Base-by-base conservation (phyloP, 2,113 vertebrate genomes). In the Melanerpes aurifrons region DNA sequence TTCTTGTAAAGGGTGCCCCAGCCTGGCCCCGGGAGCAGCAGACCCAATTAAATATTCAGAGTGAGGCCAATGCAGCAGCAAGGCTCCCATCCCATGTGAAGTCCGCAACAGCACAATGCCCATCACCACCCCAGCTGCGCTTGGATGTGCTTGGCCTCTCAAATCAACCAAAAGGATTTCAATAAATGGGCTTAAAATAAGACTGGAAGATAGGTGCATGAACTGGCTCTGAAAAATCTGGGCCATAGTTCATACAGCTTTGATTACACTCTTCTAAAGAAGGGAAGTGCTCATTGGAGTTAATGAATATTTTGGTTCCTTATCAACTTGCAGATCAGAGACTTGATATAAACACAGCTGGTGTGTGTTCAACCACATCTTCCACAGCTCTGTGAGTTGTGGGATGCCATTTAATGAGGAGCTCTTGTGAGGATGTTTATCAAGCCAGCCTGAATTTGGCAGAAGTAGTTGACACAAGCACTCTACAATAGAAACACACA, bases 221-320 rank as follows among this genome's bases (percentile, higher is more conserved):
- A 75, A 94, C 64, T 59, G 54, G 50, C 40, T 74, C n/a, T 4
- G 17, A 72, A 83, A 91, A 91, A 91, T 77, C 82, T 9, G 3
- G 70, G 40, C 80, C 20, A 21, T 50, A 77, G 48, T 83, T 92
- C 66, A 71, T 71, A 50, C 14, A 70, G 82, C 80, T 94, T 81
- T 83, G 80, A 81, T 91, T 92, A 87, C 56, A 76, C 72, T 56
- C 48, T 90, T 91, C 69, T 78, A 84, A 82, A 87, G 62, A 87
- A 63, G 62, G 72, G 82, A 96, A 96, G 50, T 90, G 57, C 75
- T 95, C 72, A 78, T 79, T 95, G 93, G 90, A 90, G 73, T 72
- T 95, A 96, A 96, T 92, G 71, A 93, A 64, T 96, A 93, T 96
- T 96, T 96, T 96, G 61, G 66, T 87, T 91, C 72, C 82, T 88